phyloP scores from a whole-genome alignment of 1,140 invertebrate genomes.

The Polypedilum vanderplanki region DNA sequence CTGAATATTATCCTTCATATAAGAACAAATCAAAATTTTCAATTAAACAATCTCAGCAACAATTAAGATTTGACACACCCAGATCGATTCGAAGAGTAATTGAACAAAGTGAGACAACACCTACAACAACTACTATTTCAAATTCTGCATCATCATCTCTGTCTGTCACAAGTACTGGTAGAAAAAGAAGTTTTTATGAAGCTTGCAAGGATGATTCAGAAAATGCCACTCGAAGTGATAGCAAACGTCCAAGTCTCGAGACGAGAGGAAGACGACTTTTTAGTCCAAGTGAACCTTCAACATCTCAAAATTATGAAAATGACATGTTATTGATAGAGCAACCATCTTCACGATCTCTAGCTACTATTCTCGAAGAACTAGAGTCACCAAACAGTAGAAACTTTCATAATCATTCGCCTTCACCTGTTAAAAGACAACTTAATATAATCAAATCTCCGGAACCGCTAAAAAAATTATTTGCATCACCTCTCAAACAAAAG shows the following conservation, averaged over 20 bases:
- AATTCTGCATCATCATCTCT: not conserved
- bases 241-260: conserved; percentile 44
- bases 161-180: not conserved
- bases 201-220: conserved; percentile 34
- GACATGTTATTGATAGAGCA: not conserved
- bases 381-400: conserved; percentile 30
- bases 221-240: conserved; percentile 37
- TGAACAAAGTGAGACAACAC: conserved; percentile 42
- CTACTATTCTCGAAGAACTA: conserved; percentile 16
- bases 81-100: conserved; percentile 45
- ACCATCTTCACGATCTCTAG: not conserved
- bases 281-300: conserved; percentile 34
- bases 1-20: conserved; percentile 29
- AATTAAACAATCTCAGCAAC: conserved; percentile 39
- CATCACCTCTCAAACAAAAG: not conserved
- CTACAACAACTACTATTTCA: conserved; percentile 37
- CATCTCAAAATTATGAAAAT: not conserved
- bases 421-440: not conserved
- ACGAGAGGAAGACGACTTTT: conserved; percentile 43
- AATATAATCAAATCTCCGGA: conserved; percentile 4
- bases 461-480: not conserved
- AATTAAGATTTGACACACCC: conserved; percentile 45
- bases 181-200: conserved; percentile 31
- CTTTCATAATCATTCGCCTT: conserved; percentile 30
- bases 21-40: conserved; percentile 37